Percentiles rank a stretch among this genome's conserved stretches.
Conservation (phyloP, 2,113 vertebrate genomes). For the Rhinogobius similis region DNA sequence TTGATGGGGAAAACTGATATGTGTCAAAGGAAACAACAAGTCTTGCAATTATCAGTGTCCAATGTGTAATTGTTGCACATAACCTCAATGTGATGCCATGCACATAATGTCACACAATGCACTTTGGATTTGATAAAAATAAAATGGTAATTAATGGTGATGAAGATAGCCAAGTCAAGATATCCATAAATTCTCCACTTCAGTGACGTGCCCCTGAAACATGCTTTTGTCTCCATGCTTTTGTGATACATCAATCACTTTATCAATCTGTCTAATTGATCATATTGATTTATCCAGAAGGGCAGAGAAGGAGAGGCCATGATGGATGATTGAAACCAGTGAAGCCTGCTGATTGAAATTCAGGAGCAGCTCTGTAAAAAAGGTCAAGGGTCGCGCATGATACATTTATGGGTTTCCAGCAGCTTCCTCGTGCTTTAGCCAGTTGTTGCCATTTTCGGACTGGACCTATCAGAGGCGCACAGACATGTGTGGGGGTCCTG, state of each 20-base stretch:
- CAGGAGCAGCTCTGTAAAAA: conserved; percentile 33
- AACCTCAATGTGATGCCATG: neutral
- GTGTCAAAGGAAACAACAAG: no score
- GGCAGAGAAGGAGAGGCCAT: conserved; percentile 32
- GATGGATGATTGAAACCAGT: conserved; percentile 48
- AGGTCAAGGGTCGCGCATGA: conserved; percentile 51
- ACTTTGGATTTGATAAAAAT: neutral
- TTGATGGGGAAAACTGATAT: no score
- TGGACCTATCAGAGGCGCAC: conserved; percentile 17
- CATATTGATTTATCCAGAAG: conserved; percentile 48
- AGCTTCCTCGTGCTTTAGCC: neutral
- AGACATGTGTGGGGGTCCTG: conserved; percentile 22
- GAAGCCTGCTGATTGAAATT: conserved; percentile 54
- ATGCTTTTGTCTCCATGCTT: conserved; percentile 20
- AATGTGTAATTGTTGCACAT: no score
- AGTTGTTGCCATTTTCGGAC: conserved; percentile 32
- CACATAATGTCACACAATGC: neutral
- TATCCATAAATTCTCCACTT: conserved; percentile 15
- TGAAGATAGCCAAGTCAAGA: neutral
- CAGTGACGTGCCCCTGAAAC: conserved; percentile 15
- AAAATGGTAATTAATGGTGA: no score
- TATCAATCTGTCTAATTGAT: conserved; percentile 60
- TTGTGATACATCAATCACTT: conserved; percentile 53
- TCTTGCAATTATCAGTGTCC: no score
- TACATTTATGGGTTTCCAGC: conserved; percentile 38